Evolutionary conservation across 2,797 vertebrate species (phyloP), one percentile per base, ranked within the genome.

Genomic region (Helostoma temminkii): DNA sequence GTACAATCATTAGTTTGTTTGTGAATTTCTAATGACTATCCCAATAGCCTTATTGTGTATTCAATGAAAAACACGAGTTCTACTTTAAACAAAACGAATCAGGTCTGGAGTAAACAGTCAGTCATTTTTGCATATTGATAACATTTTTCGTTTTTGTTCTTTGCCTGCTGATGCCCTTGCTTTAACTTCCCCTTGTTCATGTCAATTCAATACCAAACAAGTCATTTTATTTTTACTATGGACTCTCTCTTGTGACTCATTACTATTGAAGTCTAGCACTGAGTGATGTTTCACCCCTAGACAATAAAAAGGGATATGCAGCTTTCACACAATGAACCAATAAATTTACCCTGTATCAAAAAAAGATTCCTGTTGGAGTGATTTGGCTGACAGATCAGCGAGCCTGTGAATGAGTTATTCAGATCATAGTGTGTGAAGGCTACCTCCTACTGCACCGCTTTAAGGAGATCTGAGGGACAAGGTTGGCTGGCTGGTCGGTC

Each of bases 371-470:
- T 83, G 80, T 88, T 68, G 65, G 87, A 87, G 86, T 67, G 75
- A 78, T 90, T 88, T 86, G 84, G 88, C 84, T 62, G 69, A 91
- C 80, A 92, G 91, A 93, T 90, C 87, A 85, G 84, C 69, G 30
- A 82, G 66, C 78, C 54, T 45, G 26, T 74, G 81, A 85, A 80
- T 64, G 82, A 71, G 84, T 86, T 88, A 91, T 91, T 85, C 82
- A 87, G 84, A 91, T 92, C 90, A 86, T 88, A 90, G 86, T 82
- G 82, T 81, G 88, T 54, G 78, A 76, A 87, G 88, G 89, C 91
- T 86, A 79, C 86, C 91, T 89, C 91, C 86, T 73, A 71, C 90
- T 59, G 92, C 25, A 78, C 58, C 19, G 76, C 68, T 81, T 87
- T 91, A 83, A 84, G 82, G 81, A 88, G 84, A 90, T 93, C 88